phyloP scores from a whole-genome alignment of 2,113 vertebrate species.

The Tapirus terrestris region DNA sequence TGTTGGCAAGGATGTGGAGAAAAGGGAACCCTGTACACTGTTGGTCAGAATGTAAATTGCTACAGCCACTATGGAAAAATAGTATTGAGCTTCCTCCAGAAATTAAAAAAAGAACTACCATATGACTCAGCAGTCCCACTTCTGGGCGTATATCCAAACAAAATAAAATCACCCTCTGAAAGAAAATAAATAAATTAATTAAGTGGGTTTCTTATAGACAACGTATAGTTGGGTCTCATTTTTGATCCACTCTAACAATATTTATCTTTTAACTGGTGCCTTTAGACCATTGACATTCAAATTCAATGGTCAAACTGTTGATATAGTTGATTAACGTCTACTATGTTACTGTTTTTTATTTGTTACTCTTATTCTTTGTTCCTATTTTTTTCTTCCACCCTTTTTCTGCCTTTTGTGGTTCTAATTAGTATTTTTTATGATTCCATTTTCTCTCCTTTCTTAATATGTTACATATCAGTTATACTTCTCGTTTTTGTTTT shows the following conservation, averaged over 20 bases:
- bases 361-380: background rate
- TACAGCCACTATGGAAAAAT: background rate
- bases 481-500: background rate
- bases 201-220: background rate
- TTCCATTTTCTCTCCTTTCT: background rate
- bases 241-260: background rate
- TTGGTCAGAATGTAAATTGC: background rate
- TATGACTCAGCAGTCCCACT: background rate
- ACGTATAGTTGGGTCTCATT: background rate
- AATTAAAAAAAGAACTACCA: background rate
- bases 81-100: background rate
- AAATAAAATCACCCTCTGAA: background rate
- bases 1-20: background rate
- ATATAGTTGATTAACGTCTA: background rate
- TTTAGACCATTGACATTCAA: background rate
- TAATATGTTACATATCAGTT: background rate
- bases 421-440: background rate
- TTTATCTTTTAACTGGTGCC: background rate
- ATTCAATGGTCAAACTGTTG: background rate
- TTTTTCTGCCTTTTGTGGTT: background rate
- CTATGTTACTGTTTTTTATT: background rate
- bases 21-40: background rate
- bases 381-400: background rate
- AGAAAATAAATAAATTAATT: background rate
- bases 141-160: background rate